Percentiles rank a stretch among this genome's conserved stretches.
Evolutionary conservation across 2,113 vertebrate species (phyloP).

Genomic region (Spea bombifrons): DNA sequence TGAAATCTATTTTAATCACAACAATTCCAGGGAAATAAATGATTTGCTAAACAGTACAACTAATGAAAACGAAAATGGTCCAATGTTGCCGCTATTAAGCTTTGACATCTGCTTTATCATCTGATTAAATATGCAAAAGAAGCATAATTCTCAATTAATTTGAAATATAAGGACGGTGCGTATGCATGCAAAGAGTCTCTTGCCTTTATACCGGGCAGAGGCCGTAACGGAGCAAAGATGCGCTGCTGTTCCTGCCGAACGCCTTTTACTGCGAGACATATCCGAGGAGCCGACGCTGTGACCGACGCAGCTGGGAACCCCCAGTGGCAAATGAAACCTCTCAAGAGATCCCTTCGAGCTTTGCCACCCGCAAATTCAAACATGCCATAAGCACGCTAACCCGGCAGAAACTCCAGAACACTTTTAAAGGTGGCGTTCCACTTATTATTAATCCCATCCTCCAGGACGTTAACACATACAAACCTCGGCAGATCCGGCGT

Average conservation of each 20-base stretch:
- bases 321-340: conserved; percentile 7
- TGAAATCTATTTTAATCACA: conserved; percentile 13
- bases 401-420: too few relatives aligned
- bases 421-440: too few relatives aligned
- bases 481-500: too few relatives aligned
- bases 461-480: too few relatives aligned
- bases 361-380: background rate
- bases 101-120: conserved; percentile 43
- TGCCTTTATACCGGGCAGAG: background rate
- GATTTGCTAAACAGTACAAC: conserved; percentile 10
- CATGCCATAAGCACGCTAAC: too few relatives aligned
- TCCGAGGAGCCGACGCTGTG: too few relatives aligned
- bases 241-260: background rate
- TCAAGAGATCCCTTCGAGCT: conserved; percentile 10
- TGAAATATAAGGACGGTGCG: conserved; percentile 8
- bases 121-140: conserved; percentile 38
- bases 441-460: too few relatives aligned
- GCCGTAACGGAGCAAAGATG: conserved; percentile 16
- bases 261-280: background rate
- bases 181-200: background rate
- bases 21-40: conserved; percentile 12
- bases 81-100: conserved; percentile 31
- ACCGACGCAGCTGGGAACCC: background rate
- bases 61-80: conserved; percentile 37
- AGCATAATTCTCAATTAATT: conserved; percentile 42